Base-by-base conservation (phyloP, 2,888 invertebrate species). In the Selenia dentaria region DNA sequence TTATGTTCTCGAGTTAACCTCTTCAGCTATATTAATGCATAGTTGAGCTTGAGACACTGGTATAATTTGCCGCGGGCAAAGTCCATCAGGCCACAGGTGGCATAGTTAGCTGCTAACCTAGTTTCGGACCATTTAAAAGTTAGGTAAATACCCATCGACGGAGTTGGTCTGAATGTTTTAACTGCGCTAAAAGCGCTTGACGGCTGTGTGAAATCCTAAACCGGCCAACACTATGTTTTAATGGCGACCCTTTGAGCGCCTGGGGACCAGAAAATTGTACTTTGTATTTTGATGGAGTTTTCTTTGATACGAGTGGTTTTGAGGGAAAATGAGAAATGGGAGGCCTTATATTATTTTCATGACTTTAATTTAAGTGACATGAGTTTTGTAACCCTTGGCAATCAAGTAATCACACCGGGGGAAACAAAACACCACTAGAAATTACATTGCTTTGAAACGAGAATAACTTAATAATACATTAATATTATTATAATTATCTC, bases 111-210 rank as follows among this genome's bases (percentile, higher is more conserved):
- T 56, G 53, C 61, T 74, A 76, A 76, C 79, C 79, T 57, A 83
- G 73, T 83, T 84, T 63, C 58, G 64, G 67, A 64, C 59, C 68
- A 74, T 83, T 79, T 74, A 74, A 77, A 82, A 83, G 74, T 82
- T 79, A 62, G 55, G 59, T 70, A 72, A 75, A 79, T 70, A 73
- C 61, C 62, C 63, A 26, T 34, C 27, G 57, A 46, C 45, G 32
- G 60, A 67, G 62, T 68, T 62, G 53, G 54, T 53, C 39, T 40
- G 31, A 54, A 48, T 64, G 60, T 64, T 68, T 72, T 62, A 73
- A 67, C 68, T 65, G 49, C 56, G 61, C 62, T 72, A 64, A 71
- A 74, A 73, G 67, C 64, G 48, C 59, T 71, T 63, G 55, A 44
- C 39, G 46, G 44, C 46, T 48, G 49, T 52, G 48, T 54, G 59